A percentile compares a stretch with the other conserved stretches of the same genome.
Conservation (phyloP, 1,140 invertebrate genomes). For the roundworm (Caenorhabditis elegans) region DNA sequence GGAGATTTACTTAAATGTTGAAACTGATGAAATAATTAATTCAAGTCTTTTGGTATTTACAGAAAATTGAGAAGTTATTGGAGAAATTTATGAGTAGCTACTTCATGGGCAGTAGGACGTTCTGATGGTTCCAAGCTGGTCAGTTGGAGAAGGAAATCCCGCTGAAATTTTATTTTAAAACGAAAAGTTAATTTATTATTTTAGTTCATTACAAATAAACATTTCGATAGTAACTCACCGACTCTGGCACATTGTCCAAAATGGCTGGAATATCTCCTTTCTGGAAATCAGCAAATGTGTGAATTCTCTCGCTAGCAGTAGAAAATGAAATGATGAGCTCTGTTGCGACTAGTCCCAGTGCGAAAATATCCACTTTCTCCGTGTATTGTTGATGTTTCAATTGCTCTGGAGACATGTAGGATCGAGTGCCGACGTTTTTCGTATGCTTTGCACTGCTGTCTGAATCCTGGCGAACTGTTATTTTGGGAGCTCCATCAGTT, state of each 20-base stretch:
- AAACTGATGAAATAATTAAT: neutral
- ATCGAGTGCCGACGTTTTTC: conserved; percentile 79
- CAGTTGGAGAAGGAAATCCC: conserved; percentile 41
- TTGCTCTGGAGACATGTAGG: conserved; percentile 96
- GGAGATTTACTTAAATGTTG: neutral
- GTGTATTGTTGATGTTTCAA: conserved; percentile 77
- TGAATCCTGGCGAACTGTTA: conserved; percentile 16
- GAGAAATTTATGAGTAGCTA: conserved; percentile 6
- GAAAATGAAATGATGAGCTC: conserved; percentile 84
- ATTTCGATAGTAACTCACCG: too few species aligned
- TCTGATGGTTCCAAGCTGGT: conserved; percentile 40
- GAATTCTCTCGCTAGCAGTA: conserved; percentile 84
- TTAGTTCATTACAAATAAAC: too few species aligned
- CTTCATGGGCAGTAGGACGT: conserved; percentile 30
- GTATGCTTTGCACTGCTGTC: conserved; percentile 71
- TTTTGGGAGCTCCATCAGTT: conserved; percentile 70
- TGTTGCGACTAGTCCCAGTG: conserved; percentile 87
- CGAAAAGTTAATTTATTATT: too few species aligned
- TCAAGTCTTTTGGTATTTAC: neutral
- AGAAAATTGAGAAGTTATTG: conserved; percentile 1
- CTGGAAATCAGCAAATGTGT: conserved; percentile 51
- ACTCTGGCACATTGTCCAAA: neutral
- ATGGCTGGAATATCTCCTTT: conserved; percentile 32
- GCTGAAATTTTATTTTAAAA: too few species aligned
- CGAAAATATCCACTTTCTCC: conserved; percentile 95